Percentiles rank a stretch among this genome's conserved stretches.
Conservation (phyloP, 2,797 vertebrate genomes). For the Bovichtus diacanthus region DNA sequence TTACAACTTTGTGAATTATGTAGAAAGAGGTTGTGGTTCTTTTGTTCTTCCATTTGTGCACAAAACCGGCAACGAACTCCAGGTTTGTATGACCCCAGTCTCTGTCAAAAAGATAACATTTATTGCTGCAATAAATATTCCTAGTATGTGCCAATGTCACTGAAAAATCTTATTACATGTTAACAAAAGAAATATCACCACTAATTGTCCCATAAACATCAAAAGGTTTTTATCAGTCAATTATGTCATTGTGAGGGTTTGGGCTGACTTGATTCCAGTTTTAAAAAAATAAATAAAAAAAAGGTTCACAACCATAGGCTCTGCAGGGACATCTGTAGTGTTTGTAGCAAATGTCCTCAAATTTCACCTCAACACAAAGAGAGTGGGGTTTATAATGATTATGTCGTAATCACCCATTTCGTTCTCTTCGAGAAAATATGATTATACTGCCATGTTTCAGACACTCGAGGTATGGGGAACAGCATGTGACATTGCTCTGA, state of each 20-base stretch:
- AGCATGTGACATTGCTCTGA: slow-evolving; percentile 29
- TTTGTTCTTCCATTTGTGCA: background rate
- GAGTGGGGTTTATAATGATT: background rate
- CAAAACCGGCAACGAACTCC: background rate
- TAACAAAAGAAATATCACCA: background rate
- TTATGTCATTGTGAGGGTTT: background rate
- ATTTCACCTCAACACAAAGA: background rate
- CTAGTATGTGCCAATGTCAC: background rate
- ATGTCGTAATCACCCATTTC: background rate
- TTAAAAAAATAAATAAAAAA: background rate
- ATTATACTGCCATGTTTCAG: background rate
- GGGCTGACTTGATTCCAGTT: background rate
- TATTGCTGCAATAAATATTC: background rate
- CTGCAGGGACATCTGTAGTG: background rate
- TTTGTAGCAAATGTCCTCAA: no score
- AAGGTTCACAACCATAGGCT: background rate
- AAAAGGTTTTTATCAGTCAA: background rate
- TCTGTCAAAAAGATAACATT: background rate
- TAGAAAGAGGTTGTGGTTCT: background rate
- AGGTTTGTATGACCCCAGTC: background rate
- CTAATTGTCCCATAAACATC: background rate
- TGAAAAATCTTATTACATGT: background rate
- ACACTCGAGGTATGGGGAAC: background rate
- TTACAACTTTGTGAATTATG: background rate
- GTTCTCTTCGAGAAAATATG: background rate